Base-by-base conservation (phyloP, 2,888 invertebrate species). In the Melitaea athalia region DNA sequence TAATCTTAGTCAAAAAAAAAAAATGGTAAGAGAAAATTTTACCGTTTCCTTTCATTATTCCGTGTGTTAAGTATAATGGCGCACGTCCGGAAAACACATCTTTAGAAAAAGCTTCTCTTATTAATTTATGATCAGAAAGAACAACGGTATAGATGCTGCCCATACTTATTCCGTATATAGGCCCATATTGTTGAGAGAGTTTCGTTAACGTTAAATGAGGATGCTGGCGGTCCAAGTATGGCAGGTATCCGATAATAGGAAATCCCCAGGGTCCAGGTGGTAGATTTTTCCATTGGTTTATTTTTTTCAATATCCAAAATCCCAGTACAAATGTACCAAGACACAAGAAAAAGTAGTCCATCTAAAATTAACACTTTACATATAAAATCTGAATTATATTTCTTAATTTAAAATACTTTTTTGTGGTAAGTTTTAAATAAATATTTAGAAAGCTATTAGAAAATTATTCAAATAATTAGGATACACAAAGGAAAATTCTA, bases 41-140 rank as follows among this genome's bases (percentile, higher is more conserved):
- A 97, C 98, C 98, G 82, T 96, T 95, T 75, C 98, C 97, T 70
- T 96, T 93, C 96, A 98, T 97, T 70, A 98, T 96, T 45, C 97
- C 97, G 81, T 97, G 97, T 0, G 97, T 97, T 59, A 98, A 86
- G 83, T 95, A 97, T 1, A 98, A 93, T 1, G 97, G 97, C 0
- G 98, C 97, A 72, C 97, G 92, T 14, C 96, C 97, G 4, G 95
- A 93, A 74, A 96, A 95, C 5, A 87, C 93, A 50, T 96, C 96
- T 81, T 95, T 95, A 0, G 95, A 93, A 65, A 98, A 94, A 5
- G 96, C 95, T 72, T 96, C 95, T 70, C 95, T 93, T 59, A 98
- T 94, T 64, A 97, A 79, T 63, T 93, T 93, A 10, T 95, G 94
- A 83, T 98, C 97, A 0, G 96, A 94, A 31, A 98, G 80, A 0